phyloP scores from a whole-genome alignment of 2,888 invertebrate species.

The Trisateles emortualis region DNA sequence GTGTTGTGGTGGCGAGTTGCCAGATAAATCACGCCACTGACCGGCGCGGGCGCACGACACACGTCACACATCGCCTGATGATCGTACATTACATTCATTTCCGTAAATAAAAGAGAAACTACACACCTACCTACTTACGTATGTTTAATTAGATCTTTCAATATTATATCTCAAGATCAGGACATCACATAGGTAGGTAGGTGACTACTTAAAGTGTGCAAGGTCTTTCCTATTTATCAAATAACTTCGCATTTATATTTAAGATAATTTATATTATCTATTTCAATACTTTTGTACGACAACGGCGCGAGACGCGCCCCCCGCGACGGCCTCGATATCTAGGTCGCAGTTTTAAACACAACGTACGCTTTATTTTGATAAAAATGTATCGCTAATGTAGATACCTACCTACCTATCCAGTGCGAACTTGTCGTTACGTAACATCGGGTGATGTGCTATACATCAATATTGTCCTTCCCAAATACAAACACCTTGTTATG shows the following conservation, averaged over 20 bases:
- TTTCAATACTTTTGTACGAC: background rate
- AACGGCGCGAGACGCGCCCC: background rate
- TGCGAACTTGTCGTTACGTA: constrained; percentile 2
- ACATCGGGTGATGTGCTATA: constrained; percentile 7
- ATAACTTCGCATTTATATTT: no score
- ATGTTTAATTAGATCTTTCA: no score
- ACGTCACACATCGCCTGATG: background rate
- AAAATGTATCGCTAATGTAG: no score
- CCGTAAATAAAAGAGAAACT: no score
- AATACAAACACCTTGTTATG: background rate
- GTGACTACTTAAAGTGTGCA: no score
- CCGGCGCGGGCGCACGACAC: background rate
- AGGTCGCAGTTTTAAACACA: no score
- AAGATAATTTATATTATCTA: no score
- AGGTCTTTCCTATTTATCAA: background rate
- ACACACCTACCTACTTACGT: no score
- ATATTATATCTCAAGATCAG: no score
- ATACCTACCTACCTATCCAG: no score
- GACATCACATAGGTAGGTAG: no score
- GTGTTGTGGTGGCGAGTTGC: background rate
- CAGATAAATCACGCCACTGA: background rate
- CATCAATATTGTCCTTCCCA: background rate
- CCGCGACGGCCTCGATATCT: background rate
- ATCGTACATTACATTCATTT: background rate
- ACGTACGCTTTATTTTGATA: no score